Conservation (phyloP, 2,888 invertebrate genomes). For the Spodoptera exigua region DNA sequence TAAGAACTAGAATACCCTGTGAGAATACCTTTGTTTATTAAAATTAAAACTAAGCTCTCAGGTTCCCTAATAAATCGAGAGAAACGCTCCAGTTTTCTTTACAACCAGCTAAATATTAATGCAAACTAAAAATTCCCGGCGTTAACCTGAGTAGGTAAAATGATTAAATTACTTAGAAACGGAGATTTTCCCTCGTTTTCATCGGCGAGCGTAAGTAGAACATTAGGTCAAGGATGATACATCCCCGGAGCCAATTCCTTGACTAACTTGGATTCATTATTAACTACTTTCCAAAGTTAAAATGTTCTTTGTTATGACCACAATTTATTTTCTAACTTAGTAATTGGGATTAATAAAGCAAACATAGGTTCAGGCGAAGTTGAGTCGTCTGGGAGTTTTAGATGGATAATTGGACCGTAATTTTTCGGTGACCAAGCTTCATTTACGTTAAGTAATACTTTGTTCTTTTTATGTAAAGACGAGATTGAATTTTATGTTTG, state of each 20-base stretch:
- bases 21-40: conserved; percentile 5
- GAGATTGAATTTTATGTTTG: no score
- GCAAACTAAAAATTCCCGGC: conserved; percentile 21
- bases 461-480: no score
- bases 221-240: conserved; percentile 76
- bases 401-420: conserved; percentile 24
- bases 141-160: conserved; percentile 14
- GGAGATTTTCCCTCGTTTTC: conserved; percentile 52
- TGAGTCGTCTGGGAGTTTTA: conserved; percentile 30
- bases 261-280: conserved; percentile 57
- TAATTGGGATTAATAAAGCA: conserved; percentile 56
- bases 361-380: conserved; percentile 49
- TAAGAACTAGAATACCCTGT: no score
- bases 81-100: conserved; percentile 9
- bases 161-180: conserved; percentile 54
- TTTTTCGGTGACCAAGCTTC: conserved; percentile 1
- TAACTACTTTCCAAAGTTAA: conserved; percentile 57
- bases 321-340: conserved; percentile 59
- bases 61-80: conserved; percentile 26
- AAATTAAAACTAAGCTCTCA: not conserved
- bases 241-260: conserved; percentile 60
- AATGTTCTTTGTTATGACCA: conserved; percentile 56
- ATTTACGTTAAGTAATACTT: no score
- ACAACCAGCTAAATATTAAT: conserved; percentile 8
- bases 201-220: conserved; percentile 66